Conservation (phyloP, 2,113 vertebrate species). For the Tragulus kanchil region DNA sequence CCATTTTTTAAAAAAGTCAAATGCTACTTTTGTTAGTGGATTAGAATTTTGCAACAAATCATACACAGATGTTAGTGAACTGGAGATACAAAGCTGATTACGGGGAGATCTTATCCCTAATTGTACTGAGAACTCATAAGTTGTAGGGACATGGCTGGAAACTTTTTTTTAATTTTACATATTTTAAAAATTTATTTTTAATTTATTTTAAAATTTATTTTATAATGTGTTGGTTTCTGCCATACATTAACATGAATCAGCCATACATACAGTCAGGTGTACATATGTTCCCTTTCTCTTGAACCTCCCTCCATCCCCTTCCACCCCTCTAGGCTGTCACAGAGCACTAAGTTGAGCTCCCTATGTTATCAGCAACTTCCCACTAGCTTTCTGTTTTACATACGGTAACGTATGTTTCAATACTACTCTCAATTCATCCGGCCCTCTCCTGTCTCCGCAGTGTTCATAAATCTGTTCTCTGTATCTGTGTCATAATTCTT, state of each 20-base stretch:
- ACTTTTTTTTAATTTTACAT: not conserved
- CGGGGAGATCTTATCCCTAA: not conserved
- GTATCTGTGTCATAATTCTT: not conserved
- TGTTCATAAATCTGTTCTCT: not conserved
- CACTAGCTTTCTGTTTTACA: not conserved
- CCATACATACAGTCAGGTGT: not conserved
- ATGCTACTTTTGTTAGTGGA: conserved; percentile 33
- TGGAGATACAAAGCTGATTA: not conserved
- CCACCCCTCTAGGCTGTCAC: not conserved
- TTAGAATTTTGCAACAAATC: not conserved
- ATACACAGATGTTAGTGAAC: not conserved
- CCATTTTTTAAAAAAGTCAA: not conserved
- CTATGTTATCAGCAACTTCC: not conserved
- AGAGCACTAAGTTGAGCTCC: not conserved
- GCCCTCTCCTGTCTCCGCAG: not conserved
- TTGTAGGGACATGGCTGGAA: not conserved
- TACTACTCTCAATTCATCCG: not conserved
- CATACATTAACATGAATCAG: not conserved
- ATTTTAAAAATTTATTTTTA: not conserved
- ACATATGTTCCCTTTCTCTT: not conserved
- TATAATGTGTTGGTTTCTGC: not conserved
- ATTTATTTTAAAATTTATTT: not conserved
- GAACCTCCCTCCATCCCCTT: not conserved
- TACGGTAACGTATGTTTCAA: not conserved
- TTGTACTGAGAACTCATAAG: not conserved